Percentiles rank a stretch among this genome's conserved stretches.
Evolutionary conservation across 2,888 invertebrate species (phyloP).

Genomic region (Aelia acuminata): DNA sequence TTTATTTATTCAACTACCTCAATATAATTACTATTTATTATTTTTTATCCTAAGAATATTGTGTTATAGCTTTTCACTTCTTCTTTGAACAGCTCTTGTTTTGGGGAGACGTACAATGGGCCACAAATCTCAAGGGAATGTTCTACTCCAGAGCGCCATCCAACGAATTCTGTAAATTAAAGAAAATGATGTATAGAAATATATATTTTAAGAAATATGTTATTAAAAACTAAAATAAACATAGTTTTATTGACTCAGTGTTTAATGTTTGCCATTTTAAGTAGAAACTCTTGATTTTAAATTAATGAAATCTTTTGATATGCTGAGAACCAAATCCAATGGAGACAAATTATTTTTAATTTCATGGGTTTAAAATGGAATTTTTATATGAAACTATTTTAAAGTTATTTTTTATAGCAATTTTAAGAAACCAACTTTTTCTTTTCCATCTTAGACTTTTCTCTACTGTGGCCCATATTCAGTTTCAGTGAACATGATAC

Average conservation of each 20-base stretch:
- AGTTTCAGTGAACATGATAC: too few relatives aligned
- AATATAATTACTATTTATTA: too few relatives aligned
- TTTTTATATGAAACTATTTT: too few relatives aligned
- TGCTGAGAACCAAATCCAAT: background rate
- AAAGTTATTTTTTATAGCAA: too few relatives aligned
- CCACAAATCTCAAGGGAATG: slow-evolving; percentile 71
- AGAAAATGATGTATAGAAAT: background rate
- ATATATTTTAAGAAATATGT: background rate
- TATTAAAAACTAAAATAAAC: background rate
- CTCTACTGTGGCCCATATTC: too few relatives aligned
- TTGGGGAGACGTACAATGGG: slow-evolving; percentile 70
- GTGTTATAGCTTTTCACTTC: slow-evolving; percentile 45
- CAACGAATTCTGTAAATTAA: slow-evolving; percentile 69
- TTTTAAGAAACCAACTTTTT: too few relatives aligned
- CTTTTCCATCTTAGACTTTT: too few relatives aligned
- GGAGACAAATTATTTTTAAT: background rate
- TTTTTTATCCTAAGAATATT: slow-evolving; percentile 62
- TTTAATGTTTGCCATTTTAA: background rate
- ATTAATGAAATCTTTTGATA: background rate
- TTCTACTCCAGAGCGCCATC: slow-evolving; percentile 70
- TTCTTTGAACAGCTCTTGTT: slow-evolving; percentile 67
- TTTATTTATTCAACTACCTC: too few relatives aligned
- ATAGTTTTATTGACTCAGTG: background rate
- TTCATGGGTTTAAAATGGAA: background rate
- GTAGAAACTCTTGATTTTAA: background rate